phyloP scores from a whole-genome alignment of 2,888 invertebrate species.

The Cynaeus angustus region DNA sequence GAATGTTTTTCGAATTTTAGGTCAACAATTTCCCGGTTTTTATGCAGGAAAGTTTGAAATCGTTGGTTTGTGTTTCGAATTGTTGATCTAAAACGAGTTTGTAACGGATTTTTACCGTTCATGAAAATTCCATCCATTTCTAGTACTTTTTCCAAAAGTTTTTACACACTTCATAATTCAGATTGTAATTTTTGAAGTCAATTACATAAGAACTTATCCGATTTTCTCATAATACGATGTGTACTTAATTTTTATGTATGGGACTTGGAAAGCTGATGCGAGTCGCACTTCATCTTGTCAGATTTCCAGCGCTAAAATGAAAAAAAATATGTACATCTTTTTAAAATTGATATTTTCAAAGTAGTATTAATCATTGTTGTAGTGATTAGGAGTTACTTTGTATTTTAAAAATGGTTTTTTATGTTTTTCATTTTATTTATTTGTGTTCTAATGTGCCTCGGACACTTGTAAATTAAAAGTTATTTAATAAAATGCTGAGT shows the following conservation, averaged over 20 bases:
- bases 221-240: slow-evolving; percentile 47
- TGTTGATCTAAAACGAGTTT: slow-evolving; percentile 48
- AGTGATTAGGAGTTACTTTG: slow-evolving; percentile 53
- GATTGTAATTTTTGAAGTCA: slow-evolving; percentile 56
- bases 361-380: slow-evolving; percentile 55
- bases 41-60: slow-evolving; percentile 21
- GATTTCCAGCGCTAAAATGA: slow-evolving; percentile 33
- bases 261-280: slow-evolving; percentile 24
- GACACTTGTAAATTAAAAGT: slow-evolving; percentile 61
- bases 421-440: slow-evolving; percentile 56
- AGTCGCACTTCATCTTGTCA: slow-evolving; percentile 18
- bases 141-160: slow-evolving; percentile 50
- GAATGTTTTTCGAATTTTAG: slow-evolving; percentile 47
- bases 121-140: slow-evolving; percentile 56
- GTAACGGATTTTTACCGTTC: slow-evolving; percentile 51
- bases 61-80: slow-evolving; percentile 13
- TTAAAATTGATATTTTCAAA: slow-evolving; percentile 49
- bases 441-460: slow-evolving; percentile 62
- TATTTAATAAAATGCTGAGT: slow-evolving; percentile 54
- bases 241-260: slow-evolving; percentile 55
- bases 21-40: slow-evolving; percentile 43
- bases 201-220: slow-evolving; percentile 51
- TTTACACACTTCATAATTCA: slow-evolving; percentile 49
- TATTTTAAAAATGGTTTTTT: slow-evolving; percentile 50
- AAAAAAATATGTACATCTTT: slow-evolving; percentile 43